A percentile compares a stretch with the other conserved stretches of the same genome.
These are phyloP conservation scores for Gopherus evgoodei DNA, from an alignment of 2,113 vertebrate species.

Conservation along the genomic window DNA sequence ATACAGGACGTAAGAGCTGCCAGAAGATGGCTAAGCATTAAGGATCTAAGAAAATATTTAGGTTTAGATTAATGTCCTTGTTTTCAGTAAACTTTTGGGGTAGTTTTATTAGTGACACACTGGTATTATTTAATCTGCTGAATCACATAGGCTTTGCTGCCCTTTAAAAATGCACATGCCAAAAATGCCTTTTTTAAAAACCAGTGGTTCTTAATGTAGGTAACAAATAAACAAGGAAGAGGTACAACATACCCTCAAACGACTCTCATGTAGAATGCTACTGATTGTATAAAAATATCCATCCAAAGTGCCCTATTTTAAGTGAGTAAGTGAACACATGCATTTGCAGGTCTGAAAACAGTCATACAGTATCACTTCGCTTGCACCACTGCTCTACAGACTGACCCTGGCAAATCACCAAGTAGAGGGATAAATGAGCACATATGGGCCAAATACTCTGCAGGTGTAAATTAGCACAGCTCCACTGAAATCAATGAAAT, in stretches of 20 bases:
- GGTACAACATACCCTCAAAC: background rate
- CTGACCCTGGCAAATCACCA: background rate
- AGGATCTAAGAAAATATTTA: background rate
- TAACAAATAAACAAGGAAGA: background rate
- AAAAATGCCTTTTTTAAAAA: background rate
- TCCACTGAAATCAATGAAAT: background rate
- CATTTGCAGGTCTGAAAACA: background rate
- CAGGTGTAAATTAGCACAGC: background rate
- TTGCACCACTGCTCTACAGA: background rate
- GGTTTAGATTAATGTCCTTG: background rate
- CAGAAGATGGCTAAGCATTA: background rate
- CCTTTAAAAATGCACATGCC: background rate
- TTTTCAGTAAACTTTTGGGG: background rate
- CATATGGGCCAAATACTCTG: background rate
- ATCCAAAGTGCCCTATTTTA: accelerated
- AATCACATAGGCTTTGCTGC: accelerated
- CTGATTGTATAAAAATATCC: accelerated
- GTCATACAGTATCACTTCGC: accelerated
- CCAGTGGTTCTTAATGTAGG: background rate
- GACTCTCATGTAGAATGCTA: background rate
- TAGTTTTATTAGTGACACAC: background rate
- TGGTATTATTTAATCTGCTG: background rate
- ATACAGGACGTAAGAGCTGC: background rate
- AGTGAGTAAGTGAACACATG: background rate
- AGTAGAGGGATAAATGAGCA: background rate